Base-by-base conservation (phyloP, 2,797 vertebrate genomes). In the Sebastes minor region DNA sequence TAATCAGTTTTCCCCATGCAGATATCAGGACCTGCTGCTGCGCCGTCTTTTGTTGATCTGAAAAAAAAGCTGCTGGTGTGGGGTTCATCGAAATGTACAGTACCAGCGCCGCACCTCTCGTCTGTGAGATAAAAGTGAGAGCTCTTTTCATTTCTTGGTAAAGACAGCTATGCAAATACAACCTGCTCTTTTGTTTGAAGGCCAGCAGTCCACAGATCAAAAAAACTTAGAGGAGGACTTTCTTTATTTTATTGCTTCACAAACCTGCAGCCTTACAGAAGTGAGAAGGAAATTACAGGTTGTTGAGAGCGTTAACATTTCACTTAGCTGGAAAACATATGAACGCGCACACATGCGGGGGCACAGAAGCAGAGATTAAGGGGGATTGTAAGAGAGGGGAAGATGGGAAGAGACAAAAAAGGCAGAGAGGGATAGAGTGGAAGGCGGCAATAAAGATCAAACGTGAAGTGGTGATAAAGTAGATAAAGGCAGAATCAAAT, bases 401-500 rank as follows among this genome's bases (percentile, higher is more conserved):
- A 71, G 71, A 83, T 53, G 74, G 66, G 25, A 56, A 53, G 32
- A 60, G 62, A 65, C 42, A 70, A 60, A 67, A 66, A 52, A 59
- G 81, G 66, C 65, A 82, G 69, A 62, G 61, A 78, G 83, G 42
- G 66, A 81, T 83, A 32, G 30, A 81, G 23, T 30, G 22, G 33
- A 52, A n/a, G 68, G 42, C 71, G 63, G 71, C 59, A 81, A 57
- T 76, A 57, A 77, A 88, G 83, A 86, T 88, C 72, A 90, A 90
- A 88, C 59, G 27, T 62, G 64, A 66, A 70, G 55, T 42, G 35
- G 8, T 22, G 73, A 76, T 81, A 60, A 59, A 70, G 7, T 2
- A 46, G 74, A 81, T 82, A 78, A 80, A 76, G 28, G 18, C 25
- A 33, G 30, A 86, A 86, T 71, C 10, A 82, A 84, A 81, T 55